Evolutionary conservation across 2,797 vertebrate species (phyloP).

Genomic region (Pangasius sanitwongsei): DNA sequence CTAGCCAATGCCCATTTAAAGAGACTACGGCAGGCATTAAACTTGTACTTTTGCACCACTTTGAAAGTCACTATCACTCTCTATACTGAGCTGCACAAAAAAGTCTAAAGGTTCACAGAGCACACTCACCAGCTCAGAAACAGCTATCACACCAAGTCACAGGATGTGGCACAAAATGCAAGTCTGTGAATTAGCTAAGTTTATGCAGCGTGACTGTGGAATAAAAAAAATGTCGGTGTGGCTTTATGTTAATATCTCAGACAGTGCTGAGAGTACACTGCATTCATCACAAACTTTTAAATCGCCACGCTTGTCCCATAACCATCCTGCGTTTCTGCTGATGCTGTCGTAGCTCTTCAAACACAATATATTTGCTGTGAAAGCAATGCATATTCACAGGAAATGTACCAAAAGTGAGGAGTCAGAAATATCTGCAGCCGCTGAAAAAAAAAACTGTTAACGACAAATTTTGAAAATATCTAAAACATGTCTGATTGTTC

Average conservation of each 20-base stretch:
- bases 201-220: slow-evolving; percentile 35
- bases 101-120: not conserved
- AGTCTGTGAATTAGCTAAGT: slow-evolving; percentile 11
- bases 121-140: not conserved
- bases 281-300: slow-evolving; percentile 45
- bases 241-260: slow-evolving; percentile 58
- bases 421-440: slow-evolving; percentile 18
- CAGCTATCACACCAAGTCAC: slow-evolving; percentile 20
- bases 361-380: slow-evolving; percentile 36
- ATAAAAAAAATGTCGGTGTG: slow-evolving; percentile 48
- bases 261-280: slow-evolving; percentile 43
- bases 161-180: slow-evolving; percentile 11
- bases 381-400: slow-evolving; percentile 21
- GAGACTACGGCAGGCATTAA: too few relatives aligned
- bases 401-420: slow-evolving; percentile 16
- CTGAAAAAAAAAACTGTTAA: not conserved
- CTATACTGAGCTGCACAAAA: not conserved
- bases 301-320: slow-evolving; percentile 65
- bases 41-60: not conserved
- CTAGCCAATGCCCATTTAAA: not conserved
- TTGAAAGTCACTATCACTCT: not conserved
- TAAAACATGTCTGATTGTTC: not conserved
- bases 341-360: slow-evolving; percentile 44
- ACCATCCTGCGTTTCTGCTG: slow-evolving; percentile 51
- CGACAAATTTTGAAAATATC: slow-evolving; percentile 13